phyloP scores from a whole-genome alignment of 2,888 invertebrate species.

The Plemyria rubiginata region DNA sequence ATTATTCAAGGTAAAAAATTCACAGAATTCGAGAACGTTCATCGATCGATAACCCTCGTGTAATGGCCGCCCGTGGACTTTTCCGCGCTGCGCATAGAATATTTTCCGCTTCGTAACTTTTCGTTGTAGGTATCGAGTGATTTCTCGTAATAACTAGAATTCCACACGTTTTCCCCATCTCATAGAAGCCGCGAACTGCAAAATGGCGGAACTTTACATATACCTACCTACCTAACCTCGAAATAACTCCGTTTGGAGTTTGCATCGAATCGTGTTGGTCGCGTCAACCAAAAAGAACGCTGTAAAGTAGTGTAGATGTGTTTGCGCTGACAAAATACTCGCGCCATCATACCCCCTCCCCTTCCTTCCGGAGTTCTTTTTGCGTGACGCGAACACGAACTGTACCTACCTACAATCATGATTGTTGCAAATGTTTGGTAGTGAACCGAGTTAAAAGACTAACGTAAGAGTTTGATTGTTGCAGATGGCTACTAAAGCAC shows the following conservation, averaged over 20 bases:
- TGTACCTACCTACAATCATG: too few species aligned
- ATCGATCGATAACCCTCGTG: conserved; percentile 60
- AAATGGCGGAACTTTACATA: conserved; percentile 39
- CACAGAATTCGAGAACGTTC: conserved; percentile 64
- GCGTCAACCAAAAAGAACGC: too few species aligned
- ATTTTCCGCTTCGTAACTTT: background rate
- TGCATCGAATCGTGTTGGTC: too few species aligned
- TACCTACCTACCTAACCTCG: background rate
- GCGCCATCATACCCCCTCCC: too few species aligned
- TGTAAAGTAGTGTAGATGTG: too few species aligned
- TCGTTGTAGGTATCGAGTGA: background rate
- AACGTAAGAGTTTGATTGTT: conserved; percentile 47
- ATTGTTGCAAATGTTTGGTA: background rate
- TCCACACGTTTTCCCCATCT: conserved; percentile 3
- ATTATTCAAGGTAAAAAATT: conserved; percentile 33
- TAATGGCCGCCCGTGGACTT: conserved; percentile 54
- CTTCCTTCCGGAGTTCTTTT: too few species aligned
- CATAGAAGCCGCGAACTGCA: conserved; percentile 22
- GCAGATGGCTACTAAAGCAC: conserved; percentile 89
- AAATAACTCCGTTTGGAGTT: too few species aligned
- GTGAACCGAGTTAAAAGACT: background rate
- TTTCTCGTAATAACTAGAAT: background rate
- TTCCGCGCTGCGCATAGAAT: conserved; percentile 12
- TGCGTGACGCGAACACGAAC: too few species aligned
- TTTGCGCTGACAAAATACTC: too few species aligned